phyloP scores from a whole-genome alignment of 2,113 vertebrate genomes.

The Oenanthe melanoleuca region DNA sequence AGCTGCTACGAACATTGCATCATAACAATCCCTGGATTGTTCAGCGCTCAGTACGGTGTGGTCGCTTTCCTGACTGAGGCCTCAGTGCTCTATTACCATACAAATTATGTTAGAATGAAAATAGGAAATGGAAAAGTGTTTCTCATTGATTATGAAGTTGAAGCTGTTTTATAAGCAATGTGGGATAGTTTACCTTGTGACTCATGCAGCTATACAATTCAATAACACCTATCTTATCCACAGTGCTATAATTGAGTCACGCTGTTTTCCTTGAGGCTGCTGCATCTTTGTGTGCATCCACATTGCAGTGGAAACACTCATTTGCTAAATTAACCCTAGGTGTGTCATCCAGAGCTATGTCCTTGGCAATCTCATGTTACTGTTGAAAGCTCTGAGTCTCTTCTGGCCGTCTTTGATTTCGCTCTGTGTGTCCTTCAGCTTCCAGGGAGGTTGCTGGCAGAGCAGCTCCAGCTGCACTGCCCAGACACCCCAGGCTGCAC shows the following conservation, averaged over 20 bases:
- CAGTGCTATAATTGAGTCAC: fast-evolving
- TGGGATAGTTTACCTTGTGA: neutral
- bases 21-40: fast-evolving
- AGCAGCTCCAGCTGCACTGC: neutral
- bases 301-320: neutral
- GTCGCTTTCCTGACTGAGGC: neutral
- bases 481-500: neutral
- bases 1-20: neutral
- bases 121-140: neutral
- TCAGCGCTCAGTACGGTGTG: neutral
- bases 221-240: neutral
- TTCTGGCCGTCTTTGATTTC: neutral
- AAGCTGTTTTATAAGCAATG: neutral
- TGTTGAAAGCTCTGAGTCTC: neutral
- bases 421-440: neutral
- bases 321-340: conserved; percentile 35
- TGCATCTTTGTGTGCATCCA: neutral
- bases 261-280: neutral
- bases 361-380: conserved; percentile 5
- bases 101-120: neutral
- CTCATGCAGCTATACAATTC: neutral
- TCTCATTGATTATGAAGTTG: neutral
- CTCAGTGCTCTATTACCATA: neutral
- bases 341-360: conserved; percentile 29
- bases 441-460: neutral